Percentiles rank a stretch among this genome's conserved stretches.
Conservation (phyloP, 2,888 invertebrate species). For the Alloscopus bannaensis region DNA sequence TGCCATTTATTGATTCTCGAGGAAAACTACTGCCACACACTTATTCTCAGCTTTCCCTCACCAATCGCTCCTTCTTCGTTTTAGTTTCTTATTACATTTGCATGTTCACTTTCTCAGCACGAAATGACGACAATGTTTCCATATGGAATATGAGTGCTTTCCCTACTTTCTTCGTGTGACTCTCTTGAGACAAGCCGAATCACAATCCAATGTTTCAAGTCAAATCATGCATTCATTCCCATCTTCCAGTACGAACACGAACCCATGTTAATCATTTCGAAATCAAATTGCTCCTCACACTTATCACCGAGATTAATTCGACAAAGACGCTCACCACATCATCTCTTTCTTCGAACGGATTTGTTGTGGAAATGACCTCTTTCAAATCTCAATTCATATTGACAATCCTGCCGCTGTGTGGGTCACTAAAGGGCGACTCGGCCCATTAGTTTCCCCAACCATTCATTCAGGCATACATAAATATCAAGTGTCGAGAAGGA, state of each 20-base stretch:
- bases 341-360: too few relatives aligned
- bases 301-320: slow-evolving; percentile 1
- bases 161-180: neutral
- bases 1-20: slow-evolving; percentile 22
- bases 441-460: too few relatives aligned
- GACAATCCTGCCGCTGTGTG: too few relatives aligned
- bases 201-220: slow-evolving; percentile 3
- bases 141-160: neutral
- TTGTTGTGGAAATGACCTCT: too few relatives aligned
- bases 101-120: slow-evolving; percentile 3
- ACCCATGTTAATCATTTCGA: slow-evolving; percentile 7
- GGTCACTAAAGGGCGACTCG: too few relatives aligned
- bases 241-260: too few relatives aligned
- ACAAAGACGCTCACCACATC: too few relatives aligned
- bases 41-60: neutral
- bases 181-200: too few relatives aligned
- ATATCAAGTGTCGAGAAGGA: too few relatives aligned
- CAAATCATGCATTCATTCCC: neutral
- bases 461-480: too few relatives aligned
- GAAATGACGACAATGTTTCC: neutral
- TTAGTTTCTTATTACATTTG: slow-evolving; percentile 11
- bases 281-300: neutral
- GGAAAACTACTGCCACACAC: neutral
- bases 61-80: neutral
- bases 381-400: too few relatives aligned